Evolutionary conservation across 1,140 invertebrate genomes (phyloP).

Genomic region (Batillaria attramentaria): DNA sequence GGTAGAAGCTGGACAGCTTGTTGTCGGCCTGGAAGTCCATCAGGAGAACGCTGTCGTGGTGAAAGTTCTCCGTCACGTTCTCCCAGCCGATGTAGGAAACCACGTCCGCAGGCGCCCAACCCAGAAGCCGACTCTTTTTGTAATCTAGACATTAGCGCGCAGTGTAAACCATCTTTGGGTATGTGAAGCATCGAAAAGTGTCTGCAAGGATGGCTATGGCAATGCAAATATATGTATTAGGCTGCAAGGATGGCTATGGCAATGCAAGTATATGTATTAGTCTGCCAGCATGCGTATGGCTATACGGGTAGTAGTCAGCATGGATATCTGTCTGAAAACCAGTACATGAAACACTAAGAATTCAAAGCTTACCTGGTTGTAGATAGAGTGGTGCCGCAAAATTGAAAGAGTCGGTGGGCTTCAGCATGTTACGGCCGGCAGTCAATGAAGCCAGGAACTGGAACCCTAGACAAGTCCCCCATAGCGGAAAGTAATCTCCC

Average conservation of each 20-base stretch:
- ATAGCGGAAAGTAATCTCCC: conserved; percentile 85
- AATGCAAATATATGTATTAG: background rate
- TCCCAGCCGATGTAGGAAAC: conserved; percentile 1
- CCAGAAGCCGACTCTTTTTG: background rate
- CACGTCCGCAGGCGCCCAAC: background rate
- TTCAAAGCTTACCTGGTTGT: conserved; percentile 42
- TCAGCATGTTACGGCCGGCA: conserved; percentile 74
- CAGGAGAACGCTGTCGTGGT: background rate
- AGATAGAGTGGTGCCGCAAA: conserved; percentile 80
- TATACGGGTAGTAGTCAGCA: background rate
- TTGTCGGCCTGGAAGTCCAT: conserved; percentile 39
- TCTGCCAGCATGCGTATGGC: background rate
- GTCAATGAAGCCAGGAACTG: conserved; percentile 83
- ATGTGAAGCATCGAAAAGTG: background rate
- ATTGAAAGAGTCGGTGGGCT: conserved; percentile 75
- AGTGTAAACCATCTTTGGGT: background rate
- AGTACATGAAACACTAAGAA: background rate
- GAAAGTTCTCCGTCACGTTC: conserved; percentile 4
- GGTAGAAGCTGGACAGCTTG: conserved; percentile 77
- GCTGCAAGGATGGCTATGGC: background rate
- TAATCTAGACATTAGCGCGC: background rate
- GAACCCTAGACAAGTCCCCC: conserved; percentile 91
- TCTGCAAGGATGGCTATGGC: background rate
- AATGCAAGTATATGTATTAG: background rate
- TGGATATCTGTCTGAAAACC: background rate